Evolutionary conservation across 2,113 vertebrate species (phyloP).

Genomic region (Proteles cristata): DNA sequence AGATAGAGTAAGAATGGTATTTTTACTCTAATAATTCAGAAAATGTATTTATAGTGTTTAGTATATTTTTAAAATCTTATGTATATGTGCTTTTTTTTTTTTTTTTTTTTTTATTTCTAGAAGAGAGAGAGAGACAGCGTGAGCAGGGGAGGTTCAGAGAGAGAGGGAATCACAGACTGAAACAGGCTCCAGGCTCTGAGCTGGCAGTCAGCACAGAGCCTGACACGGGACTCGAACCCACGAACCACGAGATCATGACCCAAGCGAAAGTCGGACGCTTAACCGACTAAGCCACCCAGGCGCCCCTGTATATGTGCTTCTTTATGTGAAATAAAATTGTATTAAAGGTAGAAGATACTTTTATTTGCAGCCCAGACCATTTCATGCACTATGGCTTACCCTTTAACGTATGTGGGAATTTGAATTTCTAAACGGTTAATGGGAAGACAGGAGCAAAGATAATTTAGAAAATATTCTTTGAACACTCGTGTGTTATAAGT

Average conservation of each 20-base stretch:
- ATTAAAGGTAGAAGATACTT: not conserved
- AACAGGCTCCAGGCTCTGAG: too few relatives aligned
- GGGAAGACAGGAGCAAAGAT: not conserved
- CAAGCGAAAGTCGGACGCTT: too few relatives aligned
- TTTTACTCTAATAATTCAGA: constrained; percentile 33
- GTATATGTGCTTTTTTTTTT: not conserved
- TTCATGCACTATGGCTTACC: constrained; percentile 21
- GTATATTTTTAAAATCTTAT: not conserved
- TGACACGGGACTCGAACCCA: too few relatives aligned
- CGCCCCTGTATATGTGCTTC: not conserved
- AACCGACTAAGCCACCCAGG: too few relatives aligned
- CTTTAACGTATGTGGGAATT: not conserved
- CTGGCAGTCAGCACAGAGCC: too few relatives aligned
- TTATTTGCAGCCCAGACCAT: not conserved
- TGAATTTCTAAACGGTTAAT: constrained; percentile 15
- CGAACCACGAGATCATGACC: too few relatives aligned
- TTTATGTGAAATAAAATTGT: constrained; percentile 29
- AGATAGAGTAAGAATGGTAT: not conserved
- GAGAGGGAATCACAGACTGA: too few relatives aligned
- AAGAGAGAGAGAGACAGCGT: too few relatives aligned
- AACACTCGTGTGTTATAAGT: not conserved
- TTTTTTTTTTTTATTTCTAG: too few relatives aligned
- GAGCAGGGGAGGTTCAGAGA: too few relatives aligned
- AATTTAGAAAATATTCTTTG: constrained; percentile 28
- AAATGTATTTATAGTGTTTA: constrained; percentile 27